Base-by-base conservation (phyloP, 2,888 invertebrate species). In the Pasiphila rectangulata region DNA sequence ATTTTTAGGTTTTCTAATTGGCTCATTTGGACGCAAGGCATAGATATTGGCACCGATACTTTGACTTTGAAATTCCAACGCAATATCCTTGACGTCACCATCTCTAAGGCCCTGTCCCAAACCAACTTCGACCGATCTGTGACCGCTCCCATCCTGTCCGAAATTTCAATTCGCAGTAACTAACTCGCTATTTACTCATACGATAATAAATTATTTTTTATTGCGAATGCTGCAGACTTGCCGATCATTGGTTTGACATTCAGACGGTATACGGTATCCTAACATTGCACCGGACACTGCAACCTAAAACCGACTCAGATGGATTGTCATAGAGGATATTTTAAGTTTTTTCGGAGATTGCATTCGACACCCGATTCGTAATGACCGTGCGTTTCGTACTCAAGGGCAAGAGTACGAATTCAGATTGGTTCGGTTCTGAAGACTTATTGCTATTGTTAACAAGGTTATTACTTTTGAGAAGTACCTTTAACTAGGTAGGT, bases 221-320 rank as follows among this genome's bases (percentile, higher is more conserved):
- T 86, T 84, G 81, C 79, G 71, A 65, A 75, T 80, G 64, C 63
- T 73, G 75, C 39, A 29, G 35, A 42, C 42, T 39, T 35, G 39
- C 74, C 78, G 83, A 84, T 86, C 83, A 88, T 88, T 88, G 83
- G 83, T 88, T 87, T 88, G 88, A 88, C 88, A 84, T 88, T 88
- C 87, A 88, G 83, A 84, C 81, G 67, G 79, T 78, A n/a, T n/a
- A n/a, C n/a, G n/a, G n/a, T n/a, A n/a, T 85, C 84, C 84, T 75
- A 76, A 81, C 80, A 80, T 82, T 86, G 86, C 86, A 86, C 60
- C 61, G 61, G 40, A 46, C 27, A 48, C 23, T 40, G 32, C 61
- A 60, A 57, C 45, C 63, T 45, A 76, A 64, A 64, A 56, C 59
- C 40, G 46, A 64, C 65, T 65, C 54, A 66, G 64, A 44, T 6